Evolutionary conservation across 1,140 invertebrate species (phyloP).

Genomic region (Calycopis cecrops): DNA sequence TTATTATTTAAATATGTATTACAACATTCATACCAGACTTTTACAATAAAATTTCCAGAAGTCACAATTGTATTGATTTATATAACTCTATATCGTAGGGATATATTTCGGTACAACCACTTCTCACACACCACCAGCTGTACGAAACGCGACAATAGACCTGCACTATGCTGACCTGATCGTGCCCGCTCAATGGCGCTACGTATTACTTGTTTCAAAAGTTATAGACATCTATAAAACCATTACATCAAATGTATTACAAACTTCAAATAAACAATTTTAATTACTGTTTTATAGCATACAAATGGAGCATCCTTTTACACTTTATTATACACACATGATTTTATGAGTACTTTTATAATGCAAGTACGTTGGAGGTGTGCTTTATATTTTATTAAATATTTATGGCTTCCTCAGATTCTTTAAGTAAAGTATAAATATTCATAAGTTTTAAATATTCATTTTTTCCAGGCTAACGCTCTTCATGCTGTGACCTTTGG

Average conservation of each 20-base stretch:
- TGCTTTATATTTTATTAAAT: slow-evolving; percentile 2
- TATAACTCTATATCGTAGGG: too few relatives aligned
- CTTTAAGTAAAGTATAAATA: slow-evolving; percentile 3
- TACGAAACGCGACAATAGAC: too few relatives aligned
- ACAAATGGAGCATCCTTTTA: neutral
- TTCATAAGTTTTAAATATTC: slow-evolving; percentile 7
- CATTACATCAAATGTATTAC: neutral
- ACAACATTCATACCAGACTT: too few relatives aligned
- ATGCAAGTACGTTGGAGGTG: slow-evolving; percentile 1
- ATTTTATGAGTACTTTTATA: slow-evolving; percentile 10
- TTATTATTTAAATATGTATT: too few relatives aligned
- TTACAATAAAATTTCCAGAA: too few relatives aligned
- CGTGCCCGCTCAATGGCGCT: too few relatives aligned
- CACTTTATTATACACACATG: neutral
- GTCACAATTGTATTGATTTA: too few relatives aligned
- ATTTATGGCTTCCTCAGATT: slow-evolving; percentile 8
- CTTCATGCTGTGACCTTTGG: slow-evolving; percentile 1
- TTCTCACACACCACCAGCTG: too few relatives aligned
- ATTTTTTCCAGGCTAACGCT: slow-evolving; percentile 8
- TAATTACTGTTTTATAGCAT: slow-evolving; percentile 4
- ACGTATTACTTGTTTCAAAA: too few relatives aligned
- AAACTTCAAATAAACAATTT: slow-evolving; percentile 2
- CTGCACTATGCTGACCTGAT: too few relatives aligned
- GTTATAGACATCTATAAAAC: too few relatives aligned
- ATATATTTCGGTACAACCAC: too few relatives aligned